Base-by-base conservation (phyloP, 53 echinoderm and acorn worm genomes). In the Astropecten irregularis region DNA sequence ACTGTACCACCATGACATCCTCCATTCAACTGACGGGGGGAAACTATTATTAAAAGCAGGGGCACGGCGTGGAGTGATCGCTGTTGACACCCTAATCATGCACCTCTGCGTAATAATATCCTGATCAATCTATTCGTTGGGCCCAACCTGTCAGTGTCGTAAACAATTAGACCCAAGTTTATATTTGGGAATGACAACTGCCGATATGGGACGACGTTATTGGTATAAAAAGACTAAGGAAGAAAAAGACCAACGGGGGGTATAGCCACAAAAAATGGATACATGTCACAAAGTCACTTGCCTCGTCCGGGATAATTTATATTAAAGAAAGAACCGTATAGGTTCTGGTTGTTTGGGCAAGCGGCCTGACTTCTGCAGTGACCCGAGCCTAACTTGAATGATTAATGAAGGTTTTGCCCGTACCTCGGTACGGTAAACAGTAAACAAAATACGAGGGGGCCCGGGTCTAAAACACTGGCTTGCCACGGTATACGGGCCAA, bases 91-190 rank as follows among this genome's bases (percentile, higher is more conserved):
- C 63, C 14, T n/a, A 46, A 47, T 62, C 47, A 31, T 30, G 3
- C 32, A 13, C 9, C 61, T 1, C 38, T 13, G 9, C 28, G 76
- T 29, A 76, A 7, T 32, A 79, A 62, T 79, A 48, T 47, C 62
- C 46, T 62, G 62, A 79, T 79, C 62, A 79, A 79, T 79, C 62
- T 46, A 27, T 38, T 79, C 44, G 28, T 18, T 46, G 44, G 79
- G 61, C 46, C n/a, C 23, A 31, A 44, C 31, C 61, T 79, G 79
- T 61, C 79, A 79, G 27, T 79, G 42, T 18, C 46, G 79, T 79
- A 79, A 79, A 79, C 79, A 79, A 79, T 79, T 79, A 79, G 62
- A 79, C 61, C 61, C 19, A 76, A 79, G 79, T 79, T 79, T 79
- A 79, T 62, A 62, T 62, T 62, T 60, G 79, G 39, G 44, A 60